Evolutionary conservation across 1,140 invertebrate genomes (phyloP).

Genomic region (Lordiphosa collinella): DNA sequence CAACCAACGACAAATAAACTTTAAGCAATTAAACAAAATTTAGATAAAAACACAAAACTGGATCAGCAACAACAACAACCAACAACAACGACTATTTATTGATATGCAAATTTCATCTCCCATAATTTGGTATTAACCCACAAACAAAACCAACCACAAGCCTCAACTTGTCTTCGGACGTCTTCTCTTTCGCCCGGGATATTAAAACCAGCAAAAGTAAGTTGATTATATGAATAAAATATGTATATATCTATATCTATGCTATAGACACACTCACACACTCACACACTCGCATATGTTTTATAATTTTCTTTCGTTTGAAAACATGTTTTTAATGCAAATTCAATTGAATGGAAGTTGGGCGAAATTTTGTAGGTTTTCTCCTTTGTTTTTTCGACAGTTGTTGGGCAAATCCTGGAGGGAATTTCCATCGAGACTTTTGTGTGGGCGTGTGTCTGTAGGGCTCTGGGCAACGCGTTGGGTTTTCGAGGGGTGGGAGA

Average conservation of each 20-base stretch:
- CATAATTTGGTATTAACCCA: conserved; percentile 71
- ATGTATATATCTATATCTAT: no score
- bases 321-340: conserved; percentile 65
- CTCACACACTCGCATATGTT: not conserved
- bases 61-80: conserved; percentile 13
- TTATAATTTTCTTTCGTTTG: conserved; percentile 35
- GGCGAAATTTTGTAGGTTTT: conserved; percentile 24
- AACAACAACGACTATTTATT: conserved; percentile 53
- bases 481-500: no score
- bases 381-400: conserved; percentile 3
- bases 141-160: conserved; percentile 35
- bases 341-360: conserved; percentile 51
- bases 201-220: conserved; percentile 62
- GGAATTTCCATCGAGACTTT: not conserved
- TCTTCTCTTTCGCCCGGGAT: conserved; percentile 37
- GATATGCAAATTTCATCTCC: conserved; percentile 64
- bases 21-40: conserved; percentile 58
- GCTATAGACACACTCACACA: not conserved
- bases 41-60: conserved; percentile 27
- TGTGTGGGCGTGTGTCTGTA: no score
- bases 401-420: conserved; percentile 5
- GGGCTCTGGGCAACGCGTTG: no score
- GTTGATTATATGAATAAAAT: conserved; percentile 26
- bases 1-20: conserved; percentile 41
- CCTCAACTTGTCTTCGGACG: conserved; percentile 12